Conservation (phyloP, 2,797 vertebrate species). For the Eidolon dupreanum region DNA sequence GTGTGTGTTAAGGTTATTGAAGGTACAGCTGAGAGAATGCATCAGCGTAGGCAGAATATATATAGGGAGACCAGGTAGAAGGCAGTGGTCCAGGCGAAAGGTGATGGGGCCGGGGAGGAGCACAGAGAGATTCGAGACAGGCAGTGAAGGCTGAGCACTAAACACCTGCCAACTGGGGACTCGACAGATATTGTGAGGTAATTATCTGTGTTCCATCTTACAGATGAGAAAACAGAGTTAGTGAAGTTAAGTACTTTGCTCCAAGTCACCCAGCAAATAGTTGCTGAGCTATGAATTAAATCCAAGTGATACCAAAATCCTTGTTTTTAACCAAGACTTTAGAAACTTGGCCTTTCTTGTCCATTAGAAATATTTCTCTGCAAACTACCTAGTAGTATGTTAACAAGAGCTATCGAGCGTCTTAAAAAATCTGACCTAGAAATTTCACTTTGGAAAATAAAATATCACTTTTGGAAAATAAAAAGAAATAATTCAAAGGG, state of each 20-base stretch:
- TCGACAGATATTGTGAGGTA: background rate
- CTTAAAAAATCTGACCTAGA: constrained; percentile 8
- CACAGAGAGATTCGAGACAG: background rate
- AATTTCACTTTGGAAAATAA: constrained; percentile 45
- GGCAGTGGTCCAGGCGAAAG: background rate
- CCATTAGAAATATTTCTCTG: background rate
- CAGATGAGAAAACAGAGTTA: background rate
- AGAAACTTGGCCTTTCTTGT: background rate
- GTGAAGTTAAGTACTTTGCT: background rate
- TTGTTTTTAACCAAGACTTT: constrained; percentile 27
- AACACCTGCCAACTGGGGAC: background rate
- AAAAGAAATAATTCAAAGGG: background rate
- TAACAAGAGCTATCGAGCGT: background rate
- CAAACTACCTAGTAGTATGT: background rate
- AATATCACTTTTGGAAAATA: background rate
- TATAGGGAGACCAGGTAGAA: background rate
- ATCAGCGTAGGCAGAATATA: background rate
- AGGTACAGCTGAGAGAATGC: background rate
- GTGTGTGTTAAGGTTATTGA: background rate
- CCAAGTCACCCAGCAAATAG: background rate
- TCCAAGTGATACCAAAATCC: background rate
- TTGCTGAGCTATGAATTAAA: background rate
- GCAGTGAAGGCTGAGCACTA: background rate
- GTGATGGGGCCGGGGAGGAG: fast-evolving
- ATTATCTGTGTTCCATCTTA: background rate